Evolutionary conservation across 2,113 vertebrate species (phyloP).

Genomic region (Aramus guarauna): DNA sequence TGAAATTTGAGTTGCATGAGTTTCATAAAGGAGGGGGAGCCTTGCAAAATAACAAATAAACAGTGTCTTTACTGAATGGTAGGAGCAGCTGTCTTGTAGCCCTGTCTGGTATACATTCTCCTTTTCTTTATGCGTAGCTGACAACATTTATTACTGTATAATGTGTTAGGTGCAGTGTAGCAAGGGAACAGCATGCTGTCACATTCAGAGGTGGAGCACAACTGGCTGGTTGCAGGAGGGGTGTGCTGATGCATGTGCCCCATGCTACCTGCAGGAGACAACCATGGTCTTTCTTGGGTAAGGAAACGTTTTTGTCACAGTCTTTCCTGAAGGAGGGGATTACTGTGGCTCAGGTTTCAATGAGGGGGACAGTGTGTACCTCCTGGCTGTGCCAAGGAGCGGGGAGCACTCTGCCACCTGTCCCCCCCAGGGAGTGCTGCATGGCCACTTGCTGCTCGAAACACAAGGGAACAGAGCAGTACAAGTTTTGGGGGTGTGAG

Average conservation of each 20-base stretch:
- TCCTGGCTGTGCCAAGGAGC: neutral
- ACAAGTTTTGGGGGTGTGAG: neutral
- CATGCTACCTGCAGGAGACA: neutral
- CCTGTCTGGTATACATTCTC: neutral
- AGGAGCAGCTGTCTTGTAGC: neutral
- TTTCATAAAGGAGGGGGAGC: neutral
- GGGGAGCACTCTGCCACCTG: neutral
- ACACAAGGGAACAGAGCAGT: neutral
- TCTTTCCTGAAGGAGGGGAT: neutral
- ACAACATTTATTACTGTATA: neutral
- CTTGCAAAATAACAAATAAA: neutral
- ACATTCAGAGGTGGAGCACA: neutral
- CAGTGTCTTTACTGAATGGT: neutral
- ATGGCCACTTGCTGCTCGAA: neutral
- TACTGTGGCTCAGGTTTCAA: neutral
- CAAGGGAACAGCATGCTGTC: neutral
- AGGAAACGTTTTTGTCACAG: neutral
- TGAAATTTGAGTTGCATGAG: neutral
- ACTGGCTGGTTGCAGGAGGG: neutral
- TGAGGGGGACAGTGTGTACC: fast-evolving
- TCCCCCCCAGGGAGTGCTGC: neutral
- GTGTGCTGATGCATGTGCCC: too few species aligned
- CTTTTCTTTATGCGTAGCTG: neutral
- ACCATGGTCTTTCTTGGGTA: neutral
- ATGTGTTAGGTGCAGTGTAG: neutral